Conservation (phyloP, 2,113 vertebrate genomes). For the Embiotoca jacksoni region DNA sequence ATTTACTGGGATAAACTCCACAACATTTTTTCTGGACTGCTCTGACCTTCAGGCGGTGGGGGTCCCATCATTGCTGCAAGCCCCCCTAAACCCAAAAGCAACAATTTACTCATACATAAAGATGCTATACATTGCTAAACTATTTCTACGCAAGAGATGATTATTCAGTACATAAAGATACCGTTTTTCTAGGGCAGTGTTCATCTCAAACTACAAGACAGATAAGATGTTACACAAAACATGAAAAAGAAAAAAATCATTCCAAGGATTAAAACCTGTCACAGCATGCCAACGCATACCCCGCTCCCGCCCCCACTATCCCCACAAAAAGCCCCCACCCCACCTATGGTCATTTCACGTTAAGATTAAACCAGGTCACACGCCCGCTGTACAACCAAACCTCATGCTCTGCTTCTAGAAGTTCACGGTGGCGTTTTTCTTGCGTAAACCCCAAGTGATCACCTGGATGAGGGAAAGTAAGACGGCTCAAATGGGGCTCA, state of each 20-base stretch:
- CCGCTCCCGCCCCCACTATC: constrained; percentile 48
- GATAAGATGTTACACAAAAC: constrained; percentile 84
- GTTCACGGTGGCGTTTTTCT: constrained; percentile 38
- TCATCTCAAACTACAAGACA: constrained; percentile 85
- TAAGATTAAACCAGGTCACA: constrained; percentile 68
- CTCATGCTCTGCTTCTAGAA: constrained; percentile 72
- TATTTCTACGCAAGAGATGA: constrained; percentile 84
- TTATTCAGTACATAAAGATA: constrained; percentile 80
- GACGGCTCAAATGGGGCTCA: constrained; percentile 50
- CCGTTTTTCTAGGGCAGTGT: constrained; percentile 85
- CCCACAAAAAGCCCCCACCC: constrained; percentile 42
- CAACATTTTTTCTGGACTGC: constrained; percentile 21
- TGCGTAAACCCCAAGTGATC: constrained; percentile 42
- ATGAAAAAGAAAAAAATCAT: constrained; percentile 76
- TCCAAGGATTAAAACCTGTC: constrained; percentile 78
- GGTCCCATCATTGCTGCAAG: constrained; percentile 82
- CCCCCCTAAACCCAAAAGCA: constrained; percentile 82
- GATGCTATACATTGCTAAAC: constrained; percentile 86
- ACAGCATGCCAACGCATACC: constrained; percentile 78
- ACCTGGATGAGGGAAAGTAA: constrained; percentile 37
- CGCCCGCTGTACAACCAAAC: constrained; percentile 89
- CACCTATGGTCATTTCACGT: constrained; percentile 59
- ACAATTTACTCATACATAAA: constrained; percentile 92
- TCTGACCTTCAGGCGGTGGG: constrained; percentile 71
- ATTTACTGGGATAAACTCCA: constrained; percentile 53